Conservation (phyloP, 2,797 vertebrate species). For the Hydrolagus colliei region DNA sequence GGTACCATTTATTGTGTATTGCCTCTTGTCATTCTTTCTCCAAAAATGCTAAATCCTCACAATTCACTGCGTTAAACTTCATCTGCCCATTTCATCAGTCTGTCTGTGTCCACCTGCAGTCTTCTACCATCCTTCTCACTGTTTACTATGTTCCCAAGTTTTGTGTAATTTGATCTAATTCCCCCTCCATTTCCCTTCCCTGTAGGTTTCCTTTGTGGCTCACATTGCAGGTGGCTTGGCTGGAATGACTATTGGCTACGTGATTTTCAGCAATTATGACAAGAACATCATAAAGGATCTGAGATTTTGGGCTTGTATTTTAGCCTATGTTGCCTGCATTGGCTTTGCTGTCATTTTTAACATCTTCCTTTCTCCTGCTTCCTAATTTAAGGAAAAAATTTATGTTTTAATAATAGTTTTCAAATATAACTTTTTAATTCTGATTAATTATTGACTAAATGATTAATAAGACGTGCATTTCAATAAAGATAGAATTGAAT, state of each 20-base stretch:
- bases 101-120: too few relatives aligned
- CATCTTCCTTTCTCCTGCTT: conserved; percentile 70
- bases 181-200: conserved; percentile 18
- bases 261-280: conserved; percentile 79
- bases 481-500: background rate
- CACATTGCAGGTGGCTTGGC: conserved; percentile 77
- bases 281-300: conserved; percentile 72
- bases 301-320: conserved; percentile 78
- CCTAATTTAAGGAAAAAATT: conserved; percentile 36
- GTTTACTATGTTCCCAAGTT: too few relatives aligned
- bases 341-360: conserved; percentile 76
- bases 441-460: background rate
- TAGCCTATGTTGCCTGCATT: conserved; percentile 60
- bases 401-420: background rate
- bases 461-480: background rate
- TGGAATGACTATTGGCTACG: conserved; percentile 82
- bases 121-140: too few relatives aligned
- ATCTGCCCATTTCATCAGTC: too few relatives aligned
- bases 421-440: background rate
- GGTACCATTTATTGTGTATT: too few relatives aligned
- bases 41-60: too few relatives aligned
- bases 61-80: too few relatives aligned
- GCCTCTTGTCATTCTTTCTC: too few relatives aligned
- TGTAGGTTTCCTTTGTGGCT: conserved; percentile 83
- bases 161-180: conserved; percentile 27